Conservation (phyloP, 2,888 invertebrate genomes). For the Drosophila bunnanda region DNA sequence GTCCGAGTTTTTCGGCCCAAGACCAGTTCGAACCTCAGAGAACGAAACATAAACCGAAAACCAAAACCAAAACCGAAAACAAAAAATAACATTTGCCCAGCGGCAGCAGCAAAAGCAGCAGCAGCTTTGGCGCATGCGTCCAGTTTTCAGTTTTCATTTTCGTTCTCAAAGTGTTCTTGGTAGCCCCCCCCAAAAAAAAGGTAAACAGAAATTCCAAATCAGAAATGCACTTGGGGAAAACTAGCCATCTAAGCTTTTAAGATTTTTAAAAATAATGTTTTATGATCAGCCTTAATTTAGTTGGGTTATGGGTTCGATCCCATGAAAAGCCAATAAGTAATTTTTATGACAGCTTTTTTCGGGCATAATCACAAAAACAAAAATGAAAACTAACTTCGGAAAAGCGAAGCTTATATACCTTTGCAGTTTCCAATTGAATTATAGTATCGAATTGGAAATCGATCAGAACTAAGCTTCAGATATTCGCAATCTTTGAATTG, state of each 20-base stretch:
- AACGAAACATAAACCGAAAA: constrained; percentile 43
- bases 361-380: too few relatives aligned
- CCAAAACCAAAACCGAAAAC: constrained; percentile 50
- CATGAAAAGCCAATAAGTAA: background rate
- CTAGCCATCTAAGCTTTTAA: background rate
- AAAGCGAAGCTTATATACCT: too few relatives aligned
- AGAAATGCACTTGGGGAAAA: background rate
- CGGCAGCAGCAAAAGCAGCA: constrained; percentile 31
- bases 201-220: constrained; percentile 11
- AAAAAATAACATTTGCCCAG: constrained; percentile 52
- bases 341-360: background rate
- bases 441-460: too few relatives aligned
- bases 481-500: too few relatives aligned
- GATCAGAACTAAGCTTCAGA: too few relatives aligned
- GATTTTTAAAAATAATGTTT: background rate
- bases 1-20: constrained; percentile 34
- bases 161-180: constrained; percentile 59
- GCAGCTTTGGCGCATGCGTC: constrained; percentile 52
- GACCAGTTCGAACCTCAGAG: constrained; percentile 62
- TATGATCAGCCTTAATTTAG: background rate
- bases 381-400: too few relatives aligned
- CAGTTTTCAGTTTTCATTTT: constrained; percentile 76
- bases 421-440: too few relatives aligned
- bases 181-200: constrained; percentile 31
- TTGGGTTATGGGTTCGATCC: too few relatives aligned